Percentiles rank a stretch among this genome's conserved stretches.
Evolutionary conservation across 2,888 invertebrate species (phyloP).

Genomic region (Rosalia funebris): DNA sequence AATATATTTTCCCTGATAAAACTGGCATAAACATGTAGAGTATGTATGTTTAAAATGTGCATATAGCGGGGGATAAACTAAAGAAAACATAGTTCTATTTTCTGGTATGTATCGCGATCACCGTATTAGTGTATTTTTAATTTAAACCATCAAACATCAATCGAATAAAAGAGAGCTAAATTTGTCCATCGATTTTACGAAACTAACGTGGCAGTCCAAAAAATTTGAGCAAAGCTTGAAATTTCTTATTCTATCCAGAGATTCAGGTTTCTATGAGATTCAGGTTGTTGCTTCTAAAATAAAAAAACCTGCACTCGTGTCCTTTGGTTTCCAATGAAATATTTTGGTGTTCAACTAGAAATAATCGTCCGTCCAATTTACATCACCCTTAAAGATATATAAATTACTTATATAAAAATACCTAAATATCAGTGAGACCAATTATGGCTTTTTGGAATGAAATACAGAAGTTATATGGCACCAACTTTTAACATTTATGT

Average conservation of each 20-base stretch:
- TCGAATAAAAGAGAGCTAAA: constrained; percentile 22
- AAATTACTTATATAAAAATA: constrained; percentile 56
- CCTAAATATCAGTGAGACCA: constrained; percentile 52
- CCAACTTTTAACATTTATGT: constrained; percentile 53
- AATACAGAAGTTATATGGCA: constrained; percentile 53
- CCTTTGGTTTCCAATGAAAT: constrained; percentile 51
- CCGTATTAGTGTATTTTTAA: background rate
- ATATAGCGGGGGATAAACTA: background rate
- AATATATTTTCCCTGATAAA: constrained; percentile 27
- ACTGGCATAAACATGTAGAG: constrained; percentile 16
- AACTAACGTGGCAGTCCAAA: constrained; percentile 27
- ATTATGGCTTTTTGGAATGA: constrained; percentile 52
- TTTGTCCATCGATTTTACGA: constrained; percentile 3
- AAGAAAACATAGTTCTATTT: background rate
- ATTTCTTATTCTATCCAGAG: no score
- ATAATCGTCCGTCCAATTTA: constrained; percentile 38
- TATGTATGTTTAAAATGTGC: constrained; percentile 2
- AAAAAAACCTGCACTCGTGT: constrained; percentile 40
- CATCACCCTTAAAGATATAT: constrained; percentile 47
- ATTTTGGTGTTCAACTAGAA: constrained; percentile 44
- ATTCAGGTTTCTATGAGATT: constrained; percentile 28
- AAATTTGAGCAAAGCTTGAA: constrained; percentile 40
- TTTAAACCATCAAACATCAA: background rate
- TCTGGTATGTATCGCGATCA: background rate
- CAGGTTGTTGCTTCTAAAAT: constrained; percentile 30